Percentiles rank a stretch among this genome's conserved stretches.
Evolutionary conservation across 2,888 invertebrate species (phyloP).

Genomic region (Pteria penguin): DNA sequence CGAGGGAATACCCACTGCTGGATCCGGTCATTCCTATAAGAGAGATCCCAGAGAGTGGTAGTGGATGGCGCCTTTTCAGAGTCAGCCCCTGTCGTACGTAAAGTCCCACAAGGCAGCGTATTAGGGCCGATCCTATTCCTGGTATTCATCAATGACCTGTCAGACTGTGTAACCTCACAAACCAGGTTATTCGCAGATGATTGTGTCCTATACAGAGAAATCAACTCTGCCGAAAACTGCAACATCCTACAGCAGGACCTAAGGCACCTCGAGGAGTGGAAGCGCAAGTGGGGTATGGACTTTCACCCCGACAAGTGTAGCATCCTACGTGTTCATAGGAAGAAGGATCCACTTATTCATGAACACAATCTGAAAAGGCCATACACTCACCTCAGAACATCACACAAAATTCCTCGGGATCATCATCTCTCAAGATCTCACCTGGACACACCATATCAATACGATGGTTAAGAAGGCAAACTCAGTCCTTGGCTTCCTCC

Average conservation of each 20-base stretch:
- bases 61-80: constrained; percentile 30
- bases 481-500: neutral
- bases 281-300: constrained; percentile 4
- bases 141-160: constrained; percentile 24
- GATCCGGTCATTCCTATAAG: constrained; percentile 17
- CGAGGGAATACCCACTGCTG: constrained; percentile 15
- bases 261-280: neutral
- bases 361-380: neutral
- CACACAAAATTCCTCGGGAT: too few relatives aligned
- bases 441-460: too few relatives aligned
- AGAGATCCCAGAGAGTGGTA: constrained; percentile 31
- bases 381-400: neutral
- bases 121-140: constrained; percentile 25
- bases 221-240: constrained; percentile 29
- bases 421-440: too few relatives aligned
- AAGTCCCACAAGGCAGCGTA: constrained; percentile 31
- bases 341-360: too few relatives aligned
- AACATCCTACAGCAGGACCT: constrained; percentile 9
- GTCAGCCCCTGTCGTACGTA: constrained; percentile 24
- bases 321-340: too few relatives aligned
- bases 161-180: neutral
- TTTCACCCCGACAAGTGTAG: constrained; percentile 29
- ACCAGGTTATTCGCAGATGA: neutral
- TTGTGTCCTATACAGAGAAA: neutral
- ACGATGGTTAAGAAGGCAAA: neutral